phyloP scores from a whole-genome alignment of 2,113 vertebrate species.

The Origma solitaria region DNA sequence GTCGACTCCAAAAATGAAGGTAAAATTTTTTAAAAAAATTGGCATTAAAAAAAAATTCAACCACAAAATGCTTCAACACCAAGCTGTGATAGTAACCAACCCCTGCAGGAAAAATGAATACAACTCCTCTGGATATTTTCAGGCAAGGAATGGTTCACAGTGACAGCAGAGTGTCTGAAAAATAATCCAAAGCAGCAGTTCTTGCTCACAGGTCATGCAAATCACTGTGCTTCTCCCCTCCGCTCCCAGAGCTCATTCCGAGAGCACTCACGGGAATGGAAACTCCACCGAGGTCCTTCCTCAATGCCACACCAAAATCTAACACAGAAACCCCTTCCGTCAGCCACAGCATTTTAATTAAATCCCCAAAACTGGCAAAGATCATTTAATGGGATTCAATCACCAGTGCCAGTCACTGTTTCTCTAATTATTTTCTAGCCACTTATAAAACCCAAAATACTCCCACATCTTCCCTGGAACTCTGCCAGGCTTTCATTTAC shows the following conservation, averaged over 20 bases:
- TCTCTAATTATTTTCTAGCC: neutral
- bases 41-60: neutral
- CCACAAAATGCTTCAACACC: neutral
- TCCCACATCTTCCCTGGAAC: neutral
- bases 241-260: neutral
- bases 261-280: neutral
- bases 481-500: neutral
- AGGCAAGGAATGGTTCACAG: neutral
- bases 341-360: neutral
- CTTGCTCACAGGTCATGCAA: neutral
- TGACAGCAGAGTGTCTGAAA: neutral
- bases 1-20: neutral
- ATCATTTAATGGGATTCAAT: neutral
- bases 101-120: neutral
- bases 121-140: neutral
- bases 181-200: neutral
- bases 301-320: rapidly evolving
- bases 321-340: neutral
- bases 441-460: neutral
- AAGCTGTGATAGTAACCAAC: neutral
- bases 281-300: neutral
- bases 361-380: neutral
- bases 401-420: neutral
- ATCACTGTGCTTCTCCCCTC: rapidly evolving
- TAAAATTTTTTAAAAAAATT: neutral